phyloP scores from a whole-genome alignment of 2,797 vertebrate species.

The Dendrocincla fuliginosa region DNA sequence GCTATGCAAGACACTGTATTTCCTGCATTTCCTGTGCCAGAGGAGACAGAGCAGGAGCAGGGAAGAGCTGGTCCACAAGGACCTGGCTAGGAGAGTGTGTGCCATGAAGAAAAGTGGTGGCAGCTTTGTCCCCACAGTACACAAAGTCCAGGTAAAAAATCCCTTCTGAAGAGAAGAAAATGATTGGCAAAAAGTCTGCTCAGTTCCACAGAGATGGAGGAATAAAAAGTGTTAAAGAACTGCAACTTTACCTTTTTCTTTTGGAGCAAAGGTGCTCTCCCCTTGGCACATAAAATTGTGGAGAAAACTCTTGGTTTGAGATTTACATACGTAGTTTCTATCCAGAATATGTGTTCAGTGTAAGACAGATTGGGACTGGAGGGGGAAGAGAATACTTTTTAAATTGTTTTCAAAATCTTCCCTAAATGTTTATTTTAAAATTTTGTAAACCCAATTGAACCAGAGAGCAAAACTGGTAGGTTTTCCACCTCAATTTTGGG shows the following conservation, averaged over 20 bases:
- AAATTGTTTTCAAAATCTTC: not conserved
- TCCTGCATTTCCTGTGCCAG: not conserved
- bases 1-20: not conserved
- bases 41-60: not conserved
- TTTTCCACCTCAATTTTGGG: not conserved
- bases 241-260: not conserved
- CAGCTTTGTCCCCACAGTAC: not conserved
- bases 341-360: not conserved
- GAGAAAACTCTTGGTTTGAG: not conserved
- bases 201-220: rapidly evolving
- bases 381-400: not conserved
- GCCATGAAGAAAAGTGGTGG: not conserved
- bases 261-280: not conserved
- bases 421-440: not conserved
- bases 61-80: not conserved
- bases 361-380: not conserved
- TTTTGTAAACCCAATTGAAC: not conserved
- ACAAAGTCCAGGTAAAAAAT: not conserved
- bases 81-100: not conserved
- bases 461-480: not conserved
- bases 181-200: not conserved
- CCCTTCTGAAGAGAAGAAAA: not conserved
- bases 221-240: not conserved
- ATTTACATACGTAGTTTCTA: rapidly evolving
- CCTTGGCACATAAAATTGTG: not conserved